A percentile compares a stretch with the other conserved stretches of the same genome.
phyloP scores from a whole-genome alignment of 2,113 vertebrate species.

The Zingel zingel region DNA sequence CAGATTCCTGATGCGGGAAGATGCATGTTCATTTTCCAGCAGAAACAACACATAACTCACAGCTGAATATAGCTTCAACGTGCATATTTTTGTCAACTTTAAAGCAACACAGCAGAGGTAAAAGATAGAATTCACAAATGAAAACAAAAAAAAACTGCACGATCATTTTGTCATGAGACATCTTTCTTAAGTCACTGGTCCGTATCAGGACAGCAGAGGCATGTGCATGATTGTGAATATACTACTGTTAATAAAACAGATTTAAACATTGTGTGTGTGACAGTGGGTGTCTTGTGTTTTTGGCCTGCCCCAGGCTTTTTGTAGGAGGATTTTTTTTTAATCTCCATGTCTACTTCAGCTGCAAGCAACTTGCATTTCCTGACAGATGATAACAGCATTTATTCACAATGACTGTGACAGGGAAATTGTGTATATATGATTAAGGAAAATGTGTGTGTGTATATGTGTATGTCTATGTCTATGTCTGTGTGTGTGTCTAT shows the following conservation, averaged over 20 bases:
- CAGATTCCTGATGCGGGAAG: too few relatives aligned
- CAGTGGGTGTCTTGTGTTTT: conserved; percentile 20
- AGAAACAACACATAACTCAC: too few relatives aligned
- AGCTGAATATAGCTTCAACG: too few relatives aligned
- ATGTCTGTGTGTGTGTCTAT: conserved; percentile 4
- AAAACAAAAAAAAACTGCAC: too few relatives aligned
- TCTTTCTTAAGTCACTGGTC: not conserved
- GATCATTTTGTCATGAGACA: conserved; percentile 4
- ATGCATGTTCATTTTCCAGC: too few relatives aligned
- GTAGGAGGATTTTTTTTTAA: conserved; percentile 59
- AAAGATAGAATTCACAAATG: too few relatives aligned
- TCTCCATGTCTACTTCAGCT: conserved; percentile 65
- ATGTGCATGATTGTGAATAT: conserved; percentile 9
- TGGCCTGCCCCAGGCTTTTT: conserved; percentile 54
- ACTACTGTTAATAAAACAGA: conserved; percentile 53
- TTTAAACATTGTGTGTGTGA: conserved; percentile 40
- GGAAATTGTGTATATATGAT: conserved; percentile 32
- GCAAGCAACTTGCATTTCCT: conserved; percentile 56
- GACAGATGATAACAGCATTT: conserved; percentile 72
- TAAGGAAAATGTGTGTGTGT: conserved; percentile 7
- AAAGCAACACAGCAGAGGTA: too few relatives aligned
- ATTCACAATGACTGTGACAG: conserved; percentile 64
- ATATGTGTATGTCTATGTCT: not conserved
- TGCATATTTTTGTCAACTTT: too few relatives aligned
- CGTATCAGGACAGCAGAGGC: not conserved